A percentile compares a stretch with the other conserved stretches of the same genome.
Evolutionary conservation across 2,113 vertebrate genomes (phyloP).

Genomic region (Furnarius figulus): DNA sequence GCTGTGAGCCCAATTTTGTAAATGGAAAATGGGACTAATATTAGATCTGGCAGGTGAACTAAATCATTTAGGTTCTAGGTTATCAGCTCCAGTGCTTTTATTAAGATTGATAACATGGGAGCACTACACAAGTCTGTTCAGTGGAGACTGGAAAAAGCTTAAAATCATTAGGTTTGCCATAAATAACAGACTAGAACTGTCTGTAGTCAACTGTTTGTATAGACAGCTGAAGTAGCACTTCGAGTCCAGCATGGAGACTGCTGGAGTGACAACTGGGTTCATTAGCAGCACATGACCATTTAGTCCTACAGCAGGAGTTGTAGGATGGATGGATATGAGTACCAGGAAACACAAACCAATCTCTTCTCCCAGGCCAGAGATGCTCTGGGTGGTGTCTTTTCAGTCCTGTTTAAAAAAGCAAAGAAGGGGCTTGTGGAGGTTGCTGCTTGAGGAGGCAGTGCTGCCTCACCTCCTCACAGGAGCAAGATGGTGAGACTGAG

Average conservation of each 20-base stretch:
- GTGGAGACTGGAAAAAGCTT: background rate
- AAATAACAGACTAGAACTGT: background rate
- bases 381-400: background rate
- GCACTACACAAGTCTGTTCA: background rate
- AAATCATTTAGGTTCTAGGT: background rate
- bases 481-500: background rate
- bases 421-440: background rate
- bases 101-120: slow-evolving; percentile 3
- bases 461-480: too few relatives aligned
- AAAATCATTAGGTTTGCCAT: background rate
- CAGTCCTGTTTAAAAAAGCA: background rate
- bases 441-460: background rate
- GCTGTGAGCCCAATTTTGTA: background rate
- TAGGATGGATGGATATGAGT: background rate
- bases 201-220: background rate
- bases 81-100: slow-evolving; percentile 18
- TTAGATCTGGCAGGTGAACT: background rate
- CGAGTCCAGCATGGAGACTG: background rate
- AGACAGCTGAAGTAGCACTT: background rate
- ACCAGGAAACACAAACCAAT: background rate
- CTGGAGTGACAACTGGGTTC: background rate
- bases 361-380: background rate
- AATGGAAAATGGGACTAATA: background rate
- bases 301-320: background rate
- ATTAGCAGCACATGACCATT: background rate